These are phyloP conservation scores for Laodelphax striatellus DNA, from an alignment of 1,140 invertebrate genomes.

Conservation along the genomic window DNA sequence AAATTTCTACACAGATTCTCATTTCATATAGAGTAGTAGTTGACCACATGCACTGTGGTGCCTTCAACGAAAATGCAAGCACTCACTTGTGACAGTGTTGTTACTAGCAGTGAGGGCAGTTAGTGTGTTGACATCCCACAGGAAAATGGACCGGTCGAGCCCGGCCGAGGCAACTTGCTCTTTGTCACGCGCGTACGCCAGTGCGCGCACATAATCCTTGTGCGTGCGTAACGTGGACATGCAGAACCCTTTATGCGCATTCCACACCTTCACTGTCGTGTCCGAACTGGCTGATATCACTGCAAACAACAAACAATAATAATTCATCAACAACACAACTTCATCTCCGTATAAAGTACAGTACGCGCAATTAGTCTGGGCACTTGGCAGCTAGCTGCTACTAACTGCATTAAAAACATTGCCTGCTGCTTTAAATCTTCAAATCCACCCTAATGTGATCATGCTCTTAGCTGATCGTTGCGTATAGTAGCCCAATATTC, in stretches of 20 bases:
- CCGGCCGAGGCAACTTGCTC: slow-evolving; percentile 97
- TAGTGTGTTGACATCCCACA: slow-evolving; percentile 98
- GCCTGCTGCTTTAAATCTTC: no score
- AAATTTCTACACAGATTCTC: no score
- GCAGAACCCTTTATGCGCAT: slow-evolving; percentile 98
- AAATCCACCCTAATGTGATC: no score
- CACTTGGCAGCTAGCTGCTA: no score
- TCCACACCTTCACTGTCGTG: slow-evolving; percentile 99
- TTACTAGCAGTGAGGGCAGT: slow-evolving; percentile 96
- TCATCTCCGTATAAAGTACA: no score
- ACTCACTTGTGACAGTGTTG: slow-evolving; percentile 94
- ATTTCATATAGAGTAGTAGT: no score
- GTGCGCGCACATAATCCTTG: slow-evolving; percentile 95
- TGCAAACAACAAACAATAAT: slow-evolving; percentile 35
- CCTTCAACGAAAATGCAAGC: no score
- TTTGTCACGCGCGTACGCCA: slow-evolving; percentile 96
- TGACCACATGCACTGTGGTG: no score
- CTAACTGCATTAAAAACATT: no score
- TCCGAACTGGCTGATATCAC: slow-evolving; percentile 98
- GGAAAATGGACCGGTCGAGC: slow-evolving; percentile 90
- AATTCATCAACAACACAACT: not conserved
- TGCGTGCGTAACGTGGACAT: slow-evolving; percentile 96
- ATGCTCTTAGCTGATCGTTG: no score
- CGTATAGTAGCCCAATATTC: no score
- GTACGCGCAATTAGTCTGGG: no score